These are phyloP conservation scores for Eclectus roratus DNA, from an alignment of 2,113 vertebrate species.

Conservation along the genomic window DNA sequence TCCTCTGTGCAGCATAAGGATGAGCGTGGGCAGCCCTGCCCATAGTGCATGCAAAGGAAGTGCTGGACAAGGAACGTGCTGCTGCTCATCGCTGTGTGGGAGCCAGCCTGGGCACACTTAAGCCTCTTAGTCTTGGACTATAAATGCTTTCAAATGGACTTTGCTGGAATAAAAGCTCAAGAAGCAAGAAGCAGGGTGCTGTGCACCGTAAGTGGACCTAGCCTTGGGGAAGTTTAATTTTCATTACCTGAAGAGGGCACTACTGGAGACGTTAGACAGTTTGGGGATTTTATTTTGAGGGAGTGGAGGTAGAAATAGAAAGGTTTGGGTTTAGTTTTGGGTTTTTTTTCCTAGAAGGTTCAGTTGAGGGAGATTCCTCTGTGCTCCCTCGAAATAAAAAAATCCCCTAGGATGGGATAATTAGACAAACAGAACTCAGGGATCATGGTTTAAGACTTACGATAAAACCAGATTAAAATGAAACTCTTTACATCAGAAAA, in stretches of 20 bases:
- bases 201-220: not conserved
- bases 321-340: not conserved
- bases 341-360: not conserved
- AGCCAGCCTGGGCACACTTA: not conserved
- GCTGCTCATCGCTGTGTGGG: not conserved
- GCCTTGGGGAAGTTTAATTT: not conserved
- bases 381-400: not conserved
- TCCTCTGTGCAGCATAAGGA: not conserved
- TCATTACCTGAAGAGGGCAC: not conserved
- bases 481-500: not conserved
- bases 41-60: accelerated
- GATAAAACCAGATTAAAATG: not conserved
- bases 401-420: not conserved
- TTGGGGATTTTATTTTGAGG: not conserved
- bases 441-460: not conserved
- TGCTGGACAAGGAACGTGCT: not conserved
- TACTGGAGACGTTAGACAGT: not conserved
- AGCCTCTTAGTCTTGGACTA: not conserved
- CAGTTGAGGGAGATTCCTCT: not conserved
- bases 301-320: accelerated
- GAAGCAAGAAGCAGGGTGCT: not conserved
- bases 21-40: not conserved
- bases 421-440: not conserved
- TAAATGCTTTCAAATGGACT: not conserved
- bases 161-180: not conserved